phyloP scores from a whole-genome alignment of 1,140 invertebrate species.

The Drosophila arawakana region DNA sequence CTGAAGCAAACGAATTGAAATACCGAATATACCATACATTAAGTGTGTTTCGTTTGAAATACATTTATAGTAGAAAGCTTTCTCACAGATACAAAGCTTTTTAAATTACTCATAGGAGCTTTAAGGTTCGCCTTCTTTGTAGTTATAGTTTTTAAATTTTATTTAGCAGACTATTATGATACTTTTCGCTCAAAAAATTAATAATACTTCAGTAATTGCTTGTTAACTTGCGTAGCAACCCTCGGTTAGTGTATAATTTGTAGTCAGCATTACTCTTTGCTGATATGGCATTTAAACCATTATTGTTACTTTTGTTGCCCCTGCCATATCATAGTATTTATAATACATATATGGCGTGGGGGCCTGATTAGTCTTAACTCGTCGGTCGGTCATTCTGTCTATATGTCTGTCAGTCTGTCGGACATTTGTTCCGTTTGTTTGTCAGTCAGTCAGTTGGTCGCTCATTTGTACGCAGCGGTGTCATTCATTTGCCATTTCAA shows the following conservation, averaged over 20 bases:
- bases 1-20: conserved; percentile 7
- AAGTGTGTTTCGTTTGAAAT: neutral
- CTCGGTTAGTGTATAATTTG: conserved; percentile 65
- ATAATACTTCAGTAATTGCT: too few species aligned
- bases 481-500: conserved; percentile 82
- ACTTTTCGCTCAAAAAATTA: too few species aligned
- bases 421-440: conserved; percentile 21
- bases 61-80: neutral
- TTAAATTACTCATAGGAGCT: too few species aligned
- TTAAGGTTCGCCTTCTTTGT: too few species aligned
- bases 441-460: conserved; percentile 46
- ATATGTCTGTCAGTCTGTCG: conserved; percentile 29
- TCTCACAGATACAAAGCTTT: too few species aligned
- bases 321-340: conserved; percentile 56
- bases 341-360: conserved; percentile 58
- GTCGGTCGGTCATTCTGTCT: conserved; percentile 41
- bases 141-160: too few species aligned
- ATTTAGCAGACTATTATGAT: too few species aligned
- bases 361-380: conserved; percentile 80
- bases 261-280: conserved; percentile 73
- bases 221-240: conserved; percentile 13
- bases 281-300: conserved; percentile 81
- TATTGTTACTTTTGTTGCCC: conserved; percentile 56
- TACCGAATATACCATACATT: neutral
- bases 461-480: conserved; percentile 65